Conservation (phyloP, 2,797 vertebrate genomes). For the Carduelis carduelis region DNA sequence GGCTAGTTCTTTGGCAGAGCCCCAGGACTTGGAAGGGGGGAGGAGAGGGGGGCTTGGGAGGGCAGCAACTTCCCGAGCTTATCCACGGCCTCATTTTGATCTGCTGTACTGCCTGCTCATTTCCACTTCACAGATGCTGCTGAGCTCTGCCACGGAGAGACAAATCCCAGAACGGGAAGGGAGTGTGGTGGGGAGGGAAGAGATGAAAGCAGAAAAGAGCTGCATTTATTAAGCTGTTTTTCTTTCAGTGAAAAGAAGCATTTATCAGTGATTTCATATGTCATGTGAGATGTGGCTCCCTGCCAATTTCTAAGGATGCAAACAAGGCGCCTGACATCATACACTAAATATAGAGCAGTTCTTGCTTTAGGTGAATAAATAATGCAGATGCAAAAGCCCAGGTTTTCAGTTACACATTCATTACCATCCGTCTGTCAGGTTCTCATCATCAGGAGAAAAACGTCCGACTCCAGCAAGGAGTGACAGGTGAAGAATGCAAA, state of each 20-base stretch:
- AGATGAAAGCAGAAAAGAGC: slow-evolving; percentile 70
- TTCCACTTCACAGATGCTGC: slow-evolving; percentile 87
- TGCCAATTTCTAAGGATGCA: slow-evolving; percentile 75
- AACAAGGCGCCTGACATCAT: slow-evolving; percentile 77
- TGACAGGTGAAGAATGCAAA: slow-evolving; percentile 50
- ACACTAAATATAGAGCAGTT: slow-evolving; percentile 74
- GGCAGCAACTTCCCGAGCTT: slow-evolving; percentile 76
- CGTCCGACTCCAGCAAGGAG: slow-evolving; percentile 30
- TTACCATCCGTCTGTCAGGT: slow-evolving; percentile 66
- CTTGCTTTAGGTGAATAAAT: slow-evolving; percentile 76
- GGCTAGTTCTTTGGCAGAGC: slow-evolving; percentile 77
- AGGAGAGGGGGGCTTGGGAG: slow-evolving; percentile 18
- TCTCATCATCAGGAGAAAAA: slow-evolving; percentile 70
- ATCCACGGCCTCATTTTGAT: slow-evolving; percentile 83
- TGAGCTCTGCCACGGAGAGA: slow-evolving; percentile 72
- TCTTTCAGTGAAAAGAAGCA: slow-evolving; percentile 76
- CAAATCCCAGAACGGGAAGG: slow-evolving; percentile 71
- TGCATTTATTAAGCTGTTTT: slow-evolving; percentile 77
- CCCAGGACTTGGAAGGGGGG: slow-evolving; percentile 75
- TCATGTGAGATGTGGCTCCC: slow-evolving; percentile 76
- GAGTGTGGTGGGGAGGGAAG: slow-evolving; percentile 41
- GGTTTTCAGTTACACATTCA: slow-evolving; percentile 64
- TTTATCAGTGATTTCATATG: slow-evolving; percentile 80
- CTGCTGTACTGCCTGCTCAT: slow-evolving; percentile 83
- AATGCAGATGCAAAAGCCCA: slow-evolving; percentile 64